These are phyloP conservation scores for Zosterops japonicus DNA, from an alignment of 2,113 vertebrate genomes.

Conservation along the genomic window DNA sequence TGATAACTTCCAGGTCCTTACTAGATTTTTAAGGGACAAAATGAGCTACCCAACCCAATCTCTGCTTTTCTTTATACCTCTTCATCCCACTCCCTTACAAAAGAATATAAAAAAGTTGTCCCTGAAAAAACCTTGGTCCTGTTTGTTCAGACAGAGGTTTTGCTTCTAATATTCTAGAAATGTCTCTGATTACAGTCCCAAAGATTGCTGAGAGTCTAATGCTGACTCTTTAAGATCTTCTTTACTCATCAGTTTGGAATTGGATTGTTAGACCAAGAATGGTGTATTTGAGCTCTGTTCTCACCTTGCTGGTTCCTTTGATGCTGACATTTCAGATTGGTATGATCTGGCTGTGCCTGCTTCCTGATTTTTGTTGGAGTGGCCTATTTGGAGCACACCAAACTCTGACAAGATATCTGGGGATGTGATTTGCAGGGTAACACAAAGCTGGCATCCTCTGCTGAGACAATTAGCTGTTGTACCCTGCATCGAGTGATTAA, in stretches of 20 bases:
- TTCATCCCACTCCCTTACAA: not conserved
- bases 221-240: not conserved
- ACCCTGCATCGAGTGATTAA: not conserved
- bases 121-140: not conserved
- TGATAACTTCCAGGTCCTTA: not conserved
- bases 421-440: not conserved
- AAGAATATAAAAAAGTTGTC: not conserved
- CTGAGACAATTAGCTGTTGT: not conserved
- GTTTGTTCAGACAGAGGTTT: not conserved
- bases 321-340: not conserved
- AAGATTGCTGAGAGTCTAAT: not conserved
- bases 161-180: not conserved
- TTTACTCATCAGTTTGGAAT: not conserved
- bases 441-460: accelerated
- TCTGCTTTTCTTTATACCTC: not conserved
- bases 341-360: not conserved
- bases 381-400: not conserved
- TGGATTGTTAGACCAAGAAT: not conserved
- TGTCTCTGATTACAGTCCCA: not conserved
- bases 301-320: not conserved
- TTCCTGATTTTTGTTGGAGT: not conserved
- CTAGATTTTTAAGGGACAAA: not conserved
- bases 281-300: not conserved
- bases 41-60: not conserved
- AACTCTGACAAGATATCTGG: not conserved